phyloP scores from a whole-genome alignment of 2,113 vertebrate genomes.

The Monopterus albus region DNA sequence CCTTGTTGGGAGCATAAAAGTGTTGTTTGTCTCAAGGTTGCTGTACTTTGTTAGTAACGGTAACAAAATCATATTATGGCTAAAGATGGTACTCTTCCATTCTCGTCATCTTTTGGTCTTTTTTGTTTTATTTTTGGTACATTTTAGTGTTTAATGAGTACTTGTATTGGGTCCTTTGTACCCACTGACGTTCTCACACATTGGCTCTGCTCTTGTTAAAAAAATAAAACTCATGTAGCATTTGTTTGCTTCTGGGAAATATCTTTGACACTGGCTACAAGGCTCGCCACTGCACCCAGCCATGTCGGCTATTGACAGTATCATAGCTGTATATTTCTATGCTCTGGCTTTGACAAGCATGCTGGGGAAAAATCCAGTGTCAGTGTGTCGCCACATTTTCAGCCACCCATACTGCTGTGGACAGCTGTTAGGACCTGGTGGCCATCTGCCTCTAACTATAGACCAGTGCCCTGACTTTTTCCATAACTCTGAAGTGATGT shows the following conservation, averaged over 20 bases:
- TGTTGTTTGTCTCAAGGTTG: conserved; percentile 36
- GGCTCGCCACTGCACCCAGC: conserved; percentile 29
- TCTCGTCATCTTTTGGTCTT: conserved; percentile 17
- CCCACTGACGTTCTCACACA: conserved; percentile 48
- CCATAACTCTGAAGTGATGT: conserved; percentile 61
- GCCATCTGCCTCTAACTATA: conserved; percentile 55
- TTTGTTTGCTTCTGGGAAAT: conserved; percentile 61
- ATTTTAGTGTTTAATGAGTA: conserved; percentile 44
- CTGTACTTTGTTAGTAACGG: background rate
- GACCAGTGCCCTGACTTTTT: conserved; percentile 53
- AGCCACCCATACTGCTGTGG: conserved; percentile 71
- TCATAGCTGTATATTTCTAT: conserved; percentile 61
- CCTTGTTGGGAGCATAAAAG: conserved; percentile 29
- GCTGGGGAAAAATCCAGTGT: conserved; percentile 62
- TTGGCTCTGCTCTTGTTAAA: conserved; percentile 43
- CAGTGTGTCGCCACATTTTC: conserved; percentile 63
- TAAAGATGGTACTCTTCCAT: conserved; percentile 4
- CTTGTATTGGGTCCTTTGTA: conserved; percentile 45
- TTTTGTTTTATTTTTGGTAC: conserved; percentile 28
- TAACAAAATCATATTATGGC: background rate
- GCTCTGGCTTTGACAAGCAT: conserved; percentile 55
- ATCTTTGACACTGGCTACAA: conserved; percentile 56
- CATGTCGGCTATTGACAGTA: conserved; percentile 43
- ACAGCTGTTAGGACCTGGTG: conserved; percentile 58
- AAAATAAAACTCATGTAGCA: conserved; percentile 47